phyloP scores from a whole-genome alignment of 2,113 vertebrate species.

The Amazona vittata region DNA sequence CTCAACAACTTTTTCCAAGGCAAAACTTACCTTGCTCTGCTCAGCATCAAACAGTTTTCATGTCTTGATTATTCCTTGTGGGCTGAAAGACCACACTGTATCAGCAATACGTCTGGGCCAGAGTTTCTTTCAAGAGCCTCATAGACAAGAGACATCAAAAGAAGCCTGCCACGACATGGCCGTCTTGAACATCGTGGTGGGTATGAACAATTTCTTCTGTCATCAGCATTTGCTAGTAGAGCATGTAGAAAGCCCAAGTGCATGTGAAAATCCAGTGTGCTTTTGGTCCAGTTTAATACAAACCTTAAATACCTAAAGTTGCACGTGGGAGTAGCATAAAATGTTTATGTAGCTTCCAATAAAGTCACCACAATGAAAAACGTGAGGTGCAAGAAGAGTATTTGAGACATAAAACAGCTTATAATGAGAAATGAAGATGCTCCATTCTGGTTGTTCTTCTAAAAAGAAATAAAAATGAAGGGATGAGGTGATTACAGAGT shows the following conservation, averaged over 20 bases:
- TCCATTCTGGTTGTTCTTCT: background rate
- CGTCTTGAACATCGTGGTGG: background rate
- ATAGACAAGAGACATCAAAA: background rate
- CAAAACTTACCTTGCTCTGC: fast-evolving
- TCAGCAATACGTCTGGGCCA: background rate
- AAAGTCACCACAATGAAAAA: background rate
- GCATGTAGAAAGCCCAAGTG: background rate
- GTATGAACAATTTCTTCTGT: background rate
- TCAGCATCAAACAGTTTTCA: fast-evolving
- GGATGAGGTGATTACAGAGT: background rate
- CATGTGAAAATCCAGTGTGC: background rate
- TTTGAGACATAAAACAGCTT: background rate
- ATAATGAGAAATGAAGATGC: background rate
- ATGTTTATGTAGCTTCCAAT: background rate
- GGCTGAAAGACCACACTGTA: background rate
- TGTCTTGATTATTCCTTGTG: background rate
- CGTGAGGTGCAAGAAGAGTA: background rate
- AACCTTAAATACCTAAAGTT: background rate
- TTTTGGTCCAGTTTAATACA: background rate
- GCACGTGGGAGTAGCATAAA: background rate
- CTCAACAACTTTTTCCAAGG: background rate
- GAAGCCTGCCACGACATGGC: background rate
- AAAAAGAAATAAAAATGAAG: background rate
- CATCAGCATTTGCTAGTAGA: background rate
- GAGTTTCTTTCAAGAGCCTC: background rate